These are phyloP conservation scores for Ochlodes sylvanus DNA, from an alignment of 2,888 invertebrate species.

Conservation along the genomic window DNA sequence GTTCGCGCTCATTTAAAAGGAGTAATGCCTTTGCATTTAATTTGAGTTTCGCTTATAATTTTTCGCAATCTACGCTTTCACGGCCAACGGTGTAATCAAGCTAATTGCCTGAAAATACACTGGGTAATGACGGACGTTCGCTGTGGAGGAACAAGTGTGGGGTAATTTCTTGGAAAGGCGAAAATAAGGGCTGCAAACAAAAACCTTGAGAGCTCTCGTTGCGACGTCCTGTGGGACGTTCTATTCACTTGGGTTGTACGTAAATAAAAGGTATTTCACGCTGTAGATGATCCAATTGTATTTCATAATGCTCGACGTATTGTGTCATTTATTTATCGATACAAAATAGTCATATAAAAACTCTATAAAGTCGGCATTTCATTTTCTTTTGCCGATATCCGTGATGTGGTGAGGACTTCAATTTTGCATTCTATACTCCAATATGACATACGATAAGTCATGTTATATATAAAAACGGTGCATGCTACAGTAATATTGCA, in stretches of 20 bases:
- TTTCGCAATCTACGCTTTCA: conserved; percentile 14
- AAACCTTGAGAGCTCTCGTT: background rate
- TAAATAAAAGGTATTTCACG: no score
- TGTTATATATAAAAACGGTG: no score
- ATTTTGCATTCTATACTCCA: no score
- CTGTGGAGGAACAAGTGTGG: conserved; percentile 9
- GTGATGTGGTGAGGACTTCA: no score
- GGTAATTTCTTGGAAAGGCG: conserved; percentile 18
- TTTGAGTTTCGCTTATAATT: conserved; percentile 27
- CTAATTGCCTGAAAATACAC: conserved; percentile 25
- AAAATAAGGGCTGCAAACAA: background rate
- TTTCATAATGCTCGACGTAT: no score
- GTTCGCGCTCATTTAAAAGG: conserved; percentile 19
- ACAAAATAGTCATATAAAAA: no score
- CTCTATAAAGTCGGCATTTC: no score
- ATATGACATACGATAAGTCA: no score
- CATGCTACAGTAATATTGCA: no score
- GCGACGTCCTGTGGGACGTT: background rate
- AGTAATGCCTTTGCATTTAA: conserved; percentile 28
- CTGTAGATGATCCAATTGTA: no score
- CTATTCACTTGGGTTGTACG: background rate
- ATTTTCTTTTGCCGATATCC: no score
- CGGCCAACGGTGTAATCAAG: conserved; percentile 30
- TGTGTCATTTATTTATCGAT: no score
- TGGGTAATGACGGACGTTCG: background rate